Base-by-base conservation (phyloP, 2,113 vertebrate species). In the Actinemys pallida region DNA sequence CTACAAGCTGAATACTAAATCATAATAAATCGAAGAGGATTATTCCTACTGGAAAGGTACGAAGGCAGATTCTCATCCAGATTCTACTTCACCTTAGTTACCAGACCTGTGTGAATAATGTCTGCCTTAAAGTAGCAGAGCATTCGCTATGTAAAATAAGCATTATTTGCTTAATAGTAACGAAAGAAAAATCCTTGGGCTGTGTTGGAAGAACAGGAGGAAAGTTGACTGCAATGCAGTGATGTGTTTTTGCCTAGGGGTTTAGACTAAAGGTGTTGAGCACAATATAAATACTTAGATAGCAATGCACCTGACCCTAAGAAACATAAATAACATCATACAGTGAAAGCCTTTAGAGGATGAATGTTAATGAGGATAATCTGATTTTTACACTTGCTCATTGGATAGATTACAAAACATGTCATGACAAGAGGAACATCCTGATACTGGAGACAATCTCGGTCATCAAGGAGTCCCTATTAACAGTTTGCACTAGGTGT, bases 381-480 rank as follows among this genome's bases (percentile, higher is more conserved):
- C 62, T 89, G 42, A 3, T 52, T 82, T 72, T 81, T n/a, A 3
- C 45, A 19, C 69, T 89, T 20, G 76, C 39, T 92, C 62, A 25
- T 4, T 84, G 83, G 65, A 31, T 56, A 24, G 14, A 90, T 0
- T 90, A 76, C 59, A 82, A 87, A 94, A 65, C 4, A 19, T 25
- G 88, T 5, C 50, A 5, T 53, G 89, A 31, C 52, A 89, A 76
- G 59, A 88, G 90, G 81, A 85, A 72, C 52, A 84, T 35, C 31
- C 62, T 72, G 84, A 16, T 76, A 84, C 76, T 52, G 90, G 93
- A 65, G 92, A 89, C 0, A 1, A 78, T 25, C 65, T 86, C 80
- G 88, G 54, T 50, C 81, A 78, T 86, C 83, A 84, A 83, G 72
- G 84, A 50, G 76, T 53, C 88, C 92, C 54, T 84, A 90, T 90